These are phyloP conservation scores for Diadema setosum DNA, from an alignment of 35 echinoderm and acorn worm genomes.

Conservation along the genomic window DNA sequence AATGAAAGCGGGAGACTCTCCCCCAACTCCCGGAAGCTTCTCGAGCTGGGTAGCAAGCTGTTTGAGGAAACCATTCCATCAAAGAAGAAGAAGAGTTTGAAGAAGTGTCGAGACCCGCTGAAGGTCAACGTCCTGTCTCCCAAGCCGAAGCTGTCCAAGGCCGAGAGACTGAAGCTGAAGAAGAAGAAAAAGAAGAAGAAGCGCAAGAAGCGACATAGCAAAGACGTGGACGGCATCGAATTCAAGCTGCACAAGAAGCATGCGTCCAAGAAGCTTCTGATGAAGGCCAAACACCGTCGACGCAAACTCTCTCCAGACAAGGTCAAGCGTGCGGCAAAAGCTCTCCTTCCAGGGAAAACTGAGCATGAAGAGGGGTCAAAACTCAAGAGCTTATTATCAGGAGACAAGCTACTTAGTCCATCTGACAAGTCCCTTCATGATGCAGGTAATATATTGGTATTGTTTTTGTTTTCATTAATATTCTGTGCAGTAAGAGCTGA, in stretches of 20 bases:
- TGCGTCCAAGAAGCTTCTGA: not conserved
- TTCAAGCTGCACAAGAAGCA: not conserved
- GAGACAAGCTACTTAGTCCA: not conserved
- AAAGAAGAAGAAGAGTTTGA: not conserved
- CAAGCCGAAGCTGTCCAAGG: not conserved
- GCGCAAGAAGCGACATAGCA: not conserved
- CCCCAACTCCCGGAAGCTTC: not conserved
- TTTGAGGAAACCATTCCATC: not conserved
- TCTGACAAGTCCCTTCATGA: not conserved
- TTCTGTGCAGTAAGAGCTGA: no score
- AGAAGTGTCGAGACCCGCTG: not conserved
- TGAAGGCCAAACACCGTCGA: slow-evolving; percentile 12
- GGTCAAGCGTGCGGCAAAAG: not conserved
- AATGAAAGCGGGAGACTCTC: not conserved
- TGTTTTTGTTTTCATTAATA: no score
- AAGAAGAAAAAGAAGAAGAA: slow-evolving; percentile 37
- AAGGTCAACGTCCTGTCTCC: not conserved
- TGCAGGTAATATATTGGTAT: no score
- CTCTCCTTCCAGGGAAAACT: no score
- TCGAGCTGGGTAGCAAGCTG: not conserved
- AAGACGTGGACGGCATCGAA: not conserved
- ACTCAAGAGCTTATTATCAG: no score
- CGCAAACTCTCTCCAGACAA: not conserved
- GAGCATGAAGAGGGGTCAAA: not conserved
- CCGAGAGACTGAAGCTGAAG: not conserved